Evolutionary conservation across 53 echinoderm and acorn worm species (phyloP).

Genomic region (Echinometra lucunter): DNA sequence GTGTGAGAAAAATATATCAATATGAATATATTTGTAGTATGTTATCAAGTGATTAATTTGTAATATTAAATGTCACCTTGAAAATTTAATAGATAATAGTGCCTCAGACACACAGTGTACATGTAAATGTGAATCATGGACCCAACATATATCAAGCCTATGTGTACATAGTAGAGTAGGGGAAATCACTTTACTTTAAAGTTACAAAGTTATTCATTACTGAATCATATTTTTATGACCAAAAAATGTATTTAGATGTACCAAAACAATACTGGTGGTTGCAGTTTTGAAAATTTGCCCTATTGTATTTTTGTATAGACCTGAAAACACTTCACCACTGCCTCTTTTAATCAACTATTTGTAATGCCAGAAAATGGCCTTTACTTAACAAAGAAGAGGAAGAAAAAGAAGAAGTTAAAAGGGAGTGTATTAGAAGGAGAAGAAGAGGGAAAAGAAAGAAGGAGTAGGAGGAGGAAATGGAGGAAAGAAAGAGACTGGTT

Average conservation of each 20-base stretch:
- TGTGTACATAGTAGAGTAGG: background rate
- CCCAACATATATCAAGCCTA: background rate
- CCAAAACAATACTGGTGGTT: background rate
- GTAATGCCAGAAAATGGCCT: no score
- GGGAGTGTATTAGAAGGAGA: no score
- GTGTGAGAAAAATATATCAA: constrained; percentile 27
- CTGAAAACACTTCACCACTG: background rate
- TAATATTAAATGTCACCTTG: constrained; percentile 36
- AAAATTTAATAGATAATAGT: constrained; percentile 31
- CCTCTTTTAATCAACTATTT: background rate
- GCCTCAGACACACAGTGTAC: background rate
- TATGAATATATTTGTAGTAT: background rate
- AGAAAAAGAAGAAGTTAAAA: no score
- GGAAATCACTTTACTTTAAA: background rate
- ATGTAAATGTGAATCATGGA: background rate
- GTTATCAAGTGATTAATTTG: constrained; percentile 9
- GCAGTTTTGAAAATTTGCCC: background rate
- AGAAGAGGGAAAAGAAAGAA: no score
- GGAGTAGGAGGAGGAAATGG: no score
- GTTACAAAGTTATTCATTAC: background rate
- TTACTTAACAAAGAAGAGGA: no score
- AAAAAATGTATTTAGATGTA: background rate
- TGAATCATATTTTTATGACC: background rate
- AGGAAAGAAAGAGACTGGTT: background rate
- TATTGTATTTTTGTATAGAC: background rate